Percentiles rank a stretch among this genome's conserved stretches.
Conservation (phyloP, 2,888 invertebrate species). For the Stenurella melanura region DNA sequence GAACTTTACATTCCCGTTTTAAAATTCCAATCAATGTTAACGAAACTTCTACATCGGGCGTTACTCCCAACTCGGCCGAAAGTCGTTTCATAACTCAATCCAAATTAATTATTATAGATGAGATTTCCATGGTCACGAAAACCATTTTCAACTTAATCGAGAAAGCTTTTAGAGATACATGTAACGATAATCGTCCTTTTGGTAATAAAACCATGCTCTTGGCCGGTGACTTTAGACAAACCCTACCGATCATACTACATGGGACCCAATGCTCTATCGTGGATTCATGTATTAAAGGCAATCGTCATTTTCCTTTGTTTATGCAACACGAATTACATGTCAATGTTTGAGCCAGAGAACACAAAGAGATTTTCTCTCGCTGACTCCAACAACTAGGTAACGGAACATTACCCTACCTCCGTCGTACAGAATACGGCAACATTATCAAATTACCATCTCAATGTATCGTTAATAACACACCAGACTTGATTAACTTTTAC, state of each 20-base stretch:
- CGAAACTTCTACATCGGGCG: background rate
- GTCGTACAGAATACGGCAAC: background rate
- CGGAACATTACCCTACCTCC: background rate
- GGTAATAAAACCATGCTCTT: conserved; percentile 38
- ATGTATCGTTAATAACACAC: background rate
- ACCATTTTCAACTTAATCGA: conserved; percentile 1
- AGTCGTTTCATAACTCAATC: background rate
- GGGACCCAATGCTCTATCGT: conserved; percentile 40
- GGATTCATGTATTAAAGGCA: conserved; percentile 36
- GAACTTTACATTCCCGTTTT: conserved; percentile 21
- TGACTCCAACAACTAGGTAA: background rate
- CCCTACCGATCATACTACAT: conserved; percentile 41
- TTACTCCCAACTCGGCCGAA: background rate
- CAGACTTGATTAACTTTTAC: background rate
- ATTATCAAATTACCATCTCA: background rate
- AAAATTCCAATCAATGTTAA: background rate
- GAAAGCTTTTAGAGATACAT: conserved; percentile 11
- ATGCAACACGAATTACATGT: background rate
- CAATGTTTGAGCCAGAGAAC: background rate
- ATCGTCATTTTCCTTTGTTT: background rate
- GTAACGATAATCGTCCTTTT: conserved; percentile 25
- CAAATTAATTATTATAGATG: conserved; percentile 4
- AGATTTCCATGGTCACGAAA: conserved; percentile 17
- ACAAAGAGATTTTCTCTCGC: background rate
- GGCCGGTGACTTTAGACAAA: conserved; percentile 46